phyloP scores from a whole-genome alignment of 2,797 vertebrate genomes.

The Gymnothorax reevesii region DNA sequence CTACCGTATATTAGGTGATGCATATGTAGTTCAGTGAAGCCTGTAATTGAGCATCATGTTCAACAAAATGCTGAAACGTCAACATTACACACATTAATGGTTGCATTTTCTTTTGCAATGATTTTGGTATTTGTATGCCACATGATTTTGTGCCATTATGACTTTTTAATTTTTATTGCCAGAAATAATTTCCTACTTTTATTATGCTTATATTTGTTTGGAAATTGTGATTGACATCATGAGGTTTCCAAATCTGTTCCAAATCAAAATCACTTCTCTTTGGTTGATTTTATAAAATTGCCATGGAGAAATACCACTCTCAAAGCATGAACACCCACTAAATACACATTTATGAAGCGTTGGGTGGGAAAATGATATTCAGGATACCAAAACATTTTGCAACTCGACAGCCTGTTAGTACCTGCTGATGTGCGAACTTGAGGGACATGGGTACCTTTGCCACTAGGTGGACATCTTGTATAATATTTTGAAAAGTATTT shows the following conservation, averaged over 20 bases:
- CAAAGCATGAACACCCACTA: background rate
- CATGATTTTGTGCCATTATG: background rate
- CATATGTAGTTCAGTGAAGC: background rate
- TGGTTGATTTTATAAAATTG: background rate
- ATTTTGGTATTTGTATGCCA: background rate
- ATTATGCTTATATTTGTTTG: no score
- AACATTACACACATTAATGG: background rate
- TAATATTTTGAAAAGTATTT: background rate
- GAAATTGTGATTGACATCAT: no score
- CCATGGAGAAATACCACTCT: background rate
- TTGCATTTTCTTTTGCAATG: background rate
- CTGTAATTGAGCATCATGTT: background rate
- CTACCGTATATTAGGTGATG: no score
- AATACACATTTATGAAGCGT: background rate
- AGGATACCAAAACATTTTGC: background rate
- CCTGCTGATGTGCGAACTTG: background rate
- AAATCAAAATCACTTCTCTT: no score
- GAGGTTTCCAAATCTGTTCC: no score
- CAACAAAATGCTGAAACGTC: background rate
- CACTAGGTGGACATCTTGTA: conserved; percentile 26
- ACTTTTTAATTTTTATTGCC: background rate
- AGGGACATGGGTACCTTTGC: background rate
- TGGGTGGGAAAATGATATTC: background rate
- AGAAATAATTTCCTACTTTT: background rate
- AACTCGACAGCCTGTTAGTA: background rate